These are phyloP conservation scores for Campylomormyrus numenius DNA, from an alignment of 2,113 vertebrate species.

Conservation along the genomic window DNA sequence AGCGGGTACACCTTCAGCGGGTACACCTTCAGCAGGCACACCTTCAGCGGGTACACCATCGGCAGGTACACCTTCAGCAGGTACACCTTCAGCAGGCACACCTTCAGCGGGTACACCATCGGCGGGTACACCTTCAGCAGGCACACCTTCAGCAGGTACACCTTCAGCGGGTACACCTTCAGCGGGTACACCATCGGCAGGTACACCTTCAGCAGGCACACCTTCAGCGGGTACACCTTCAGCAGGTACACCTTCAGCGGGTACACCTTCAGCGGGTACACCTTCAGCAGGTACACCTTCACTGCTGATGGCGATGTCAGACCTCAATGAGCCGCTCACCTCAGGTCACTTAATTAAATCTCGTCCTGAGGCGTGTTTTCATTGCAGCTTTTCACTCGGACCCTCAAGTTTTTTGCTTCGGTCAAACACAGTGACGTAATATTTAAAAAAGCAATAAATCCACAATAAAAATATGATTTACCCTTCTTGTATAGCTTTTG, in stretches of 20 bases:
- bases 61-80: no score
- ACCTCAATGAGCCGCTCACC: background rate
- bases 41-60: no score
- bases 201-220: background rate
- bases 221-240: no score
- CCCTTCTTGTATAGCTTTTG: slow-evolving; percentile 2
- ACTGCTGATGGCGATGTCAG: background rate
- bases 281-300: background rate
- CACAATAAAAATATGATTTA: background rate
- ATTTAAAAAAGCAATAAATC: background rate
- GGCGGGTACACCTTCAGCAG: no score
- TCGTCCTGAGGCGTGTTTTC: background rate
- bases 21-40: no score
- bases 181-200: no score
- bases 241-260: no score
- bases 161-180: no score
- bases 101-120: background rate
- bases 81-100: background rate
- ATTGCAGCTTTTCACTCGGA: background rate
- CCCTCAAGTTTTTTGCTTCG: background rate
- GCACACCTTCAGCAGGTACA: no score
- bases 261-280: no score
- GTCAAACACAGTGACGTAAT: background rate
- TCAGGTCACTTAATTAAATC: background rate
- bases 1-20: background rate